phyloP scores from a whole-genome alignment of 1,140 invertebrate genomes.

The Harpegnathos saltator region DNA sequence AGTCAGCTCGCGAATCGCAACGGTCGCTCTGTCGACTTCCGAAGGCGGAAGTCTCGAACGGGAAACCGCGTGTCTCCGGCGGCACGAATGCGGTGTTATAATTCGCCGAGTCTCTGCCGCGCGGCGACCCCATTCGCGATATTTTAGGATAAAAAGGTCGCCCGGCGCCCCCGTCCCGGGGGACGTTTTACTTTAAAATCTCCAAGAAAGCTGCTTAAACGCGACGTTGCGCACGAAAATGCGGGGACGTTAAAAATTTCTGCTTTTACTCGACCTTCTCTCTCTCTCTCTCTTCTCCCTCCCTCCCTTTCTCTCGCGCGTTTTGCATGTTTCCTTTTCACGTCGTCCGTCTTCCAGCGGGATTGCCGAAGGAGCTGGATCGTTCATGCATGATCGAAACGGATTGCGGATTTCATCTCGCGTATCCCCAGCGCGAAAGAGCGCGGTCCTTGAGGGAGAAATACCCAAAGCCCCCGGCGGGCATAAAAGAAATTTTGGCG shows the following conservation, averaged over 20 bases:
- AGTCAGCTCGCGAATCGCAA: too few relatives aligned
- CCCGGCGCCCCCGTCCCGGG: constrained; percentile 60
- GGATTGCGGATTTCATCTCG: constrained; percentile 81
- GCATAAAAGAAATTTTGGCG: constrained; percentile 72
- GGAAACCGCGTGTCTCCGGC: not conserved
- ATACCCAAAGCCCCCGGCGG: constrained; percentile 77
- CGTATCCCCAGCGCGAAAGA: constrained; percentile 75
- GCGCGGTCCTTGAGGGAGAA: constrained; percentile 52
- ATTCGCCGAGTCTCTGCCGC: too few relatives aligned
- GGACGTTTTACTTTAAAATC: constrained; percentile 82
- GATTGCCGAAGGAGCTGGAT: constrained; percentile 79
- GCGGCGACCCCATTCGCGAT: constrained; percentile 7
- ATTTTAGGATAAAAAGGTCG: constrained; percentile 58
- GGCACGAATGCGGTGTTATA: not conserved
- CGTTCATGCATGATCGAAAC: constrained; percentile 81
- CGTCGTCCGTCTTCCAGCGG: constrained; percentile 75
- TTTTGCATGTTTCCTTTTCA: constrained; percentile 70
- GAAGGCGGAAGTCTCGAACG: too few relatives aligned
- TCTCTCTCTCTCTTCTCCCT: constrained; percentile 54
- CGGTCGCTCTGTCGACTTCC: too few relatives aligned
- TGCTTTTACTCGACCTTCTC: constrained; percentile 71
- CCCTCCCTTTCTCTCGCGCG: constrained; percentile 53
- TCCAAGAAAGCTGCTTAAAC: constrained; percentile 83
- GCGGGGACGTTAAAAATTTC: constrained; percentile 71
- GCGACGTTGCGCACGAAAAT: constrained; percentile 78